phyloP scores from a whole-genome alignment of 2,113 vertebrate genomes.

The Greenwoodochromis staneri region DNA sequence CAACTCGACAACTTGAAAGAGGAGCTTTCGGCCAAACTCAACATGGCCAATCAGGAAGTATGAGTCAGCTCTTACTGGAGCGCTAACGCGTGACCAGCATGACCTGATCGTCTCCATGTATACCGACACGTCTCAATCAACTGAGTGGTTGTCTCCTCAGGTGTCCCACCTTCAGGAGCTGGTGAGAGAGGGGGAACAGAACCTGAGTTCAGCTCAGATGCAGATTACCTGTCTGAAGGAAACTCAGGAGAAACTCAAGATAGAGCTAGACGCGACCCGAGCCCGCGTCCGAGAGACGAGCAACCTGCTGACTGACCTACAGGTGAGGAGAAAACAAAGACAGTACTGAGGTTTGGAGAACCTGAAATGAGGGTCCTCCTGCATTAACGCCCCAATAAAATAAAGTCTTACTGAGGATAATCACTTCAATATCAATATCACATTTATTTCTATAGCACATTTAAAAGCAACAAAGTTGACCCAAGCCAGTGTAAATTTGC shows the following conservation, averaged over 20 bases:
- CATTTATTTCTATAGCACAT: not conserved
- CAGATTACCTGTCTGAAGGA: constrained; percentile 87
- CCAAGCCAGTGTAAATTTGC: rapidly evolving
- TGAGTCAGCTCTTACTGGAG: not conserved
- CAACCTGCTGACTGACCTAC: constrained; percentile 81
- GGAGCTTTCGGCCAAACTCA: constrained; percentile 83
- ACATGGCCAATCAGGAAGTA: constrained; percentile 90
- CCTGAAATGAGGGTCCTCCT: not conserved
- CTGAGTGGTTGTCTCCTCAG: constrained; percentile 52
- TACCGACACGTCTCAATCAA: not conserved
- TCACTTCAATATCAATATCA: not conserved
- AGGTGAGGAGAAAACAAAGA: constrained; percentile 58
- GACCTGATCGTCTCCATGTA: not conserved
- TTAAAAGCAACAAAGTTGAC: not conserved
- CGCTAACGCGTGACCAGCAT: not conserved
- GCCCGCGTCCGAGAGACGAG: constrained; percentile 84
- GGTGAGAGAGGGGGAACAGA: constrained; percentile 85
- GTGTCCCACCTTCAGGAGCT: constrained; percentile 86
- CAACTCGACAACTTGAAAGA: constrained; percentile 86
- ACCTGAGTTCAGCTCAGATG: constrained; percentile 82
- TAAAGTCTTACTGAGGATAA: not conserved
- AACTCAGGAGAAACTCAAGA: constrained; percentile 85
- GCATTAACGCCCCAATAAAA: not conserved
- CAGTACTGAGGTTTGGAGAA: not conserved
- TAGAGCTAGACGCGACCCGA: constrained; percentile 84